phyloP scores from a whole-genome alignment of 2,113 vertebrate genomes.

The Brienomyrus longianalis region DNA sequence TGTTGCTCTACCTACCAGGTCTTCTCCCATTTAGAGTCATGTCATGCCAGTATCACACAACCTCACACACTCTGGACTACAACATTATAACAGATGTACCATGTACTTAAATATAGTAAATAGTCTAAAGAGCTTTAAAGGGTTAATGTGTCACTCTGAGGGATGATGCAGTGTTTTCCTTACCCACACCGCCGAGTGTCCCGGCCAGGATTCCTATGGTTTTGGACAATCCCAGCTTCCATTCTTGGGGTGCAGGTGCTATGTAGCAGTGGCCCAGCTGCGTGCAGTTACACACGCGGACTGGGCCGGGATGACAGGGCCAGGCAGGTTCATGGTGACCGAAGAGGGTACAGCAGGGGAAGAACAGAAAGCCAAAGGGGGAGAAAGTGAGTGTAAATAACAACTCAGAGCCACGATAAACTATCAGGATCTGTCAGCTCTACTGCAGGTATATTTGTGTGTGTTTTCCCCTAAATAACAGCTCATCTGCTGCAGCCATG shows the following conservation, averaged over 20 bases:
- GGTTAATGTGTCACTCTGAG: background rate
- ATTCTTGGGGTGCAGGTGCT: conserved; percentile 9
- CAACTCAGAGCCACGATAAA: background rate
- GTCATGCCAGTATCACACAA: background rate
- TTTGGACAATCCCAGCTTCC: conserved; percentile 25
- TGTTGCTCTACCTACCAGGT: no score
- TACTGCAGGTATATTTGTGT: background rate
- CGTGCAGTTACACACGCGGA: conserved; percentile 67
- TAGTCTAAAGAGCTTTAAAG: background rate
- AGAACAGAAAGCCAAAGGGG: background rate
- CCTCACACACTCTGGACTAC: background rate
- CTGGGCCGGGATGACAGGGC: conserved; percentile 32
- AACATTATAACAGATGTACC: background rate
- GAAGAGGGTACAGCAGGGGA: background rate
- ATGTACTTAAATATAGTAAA: no score
- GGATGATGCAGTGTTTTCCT: conserved; percentile 21
- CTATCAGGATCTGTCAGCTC: background rate
- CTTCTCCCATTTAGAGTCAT: no score
- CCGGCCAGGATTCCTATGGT: conserved; percentile 59
- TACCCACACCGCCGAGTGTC: conserved; percentile 51
- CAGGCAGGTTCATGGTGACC: background rate
- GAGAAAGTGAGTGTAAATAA: background rate
- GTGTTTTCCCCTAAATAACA: background rate
- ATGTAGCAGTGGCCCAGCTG: conserved; percentile 58
- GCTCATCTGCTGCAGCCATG: background rate